Base-by-base conservation (phyloP, 1,140 invertebrate genomes). In the Reticulitermes speratus region DNA sequence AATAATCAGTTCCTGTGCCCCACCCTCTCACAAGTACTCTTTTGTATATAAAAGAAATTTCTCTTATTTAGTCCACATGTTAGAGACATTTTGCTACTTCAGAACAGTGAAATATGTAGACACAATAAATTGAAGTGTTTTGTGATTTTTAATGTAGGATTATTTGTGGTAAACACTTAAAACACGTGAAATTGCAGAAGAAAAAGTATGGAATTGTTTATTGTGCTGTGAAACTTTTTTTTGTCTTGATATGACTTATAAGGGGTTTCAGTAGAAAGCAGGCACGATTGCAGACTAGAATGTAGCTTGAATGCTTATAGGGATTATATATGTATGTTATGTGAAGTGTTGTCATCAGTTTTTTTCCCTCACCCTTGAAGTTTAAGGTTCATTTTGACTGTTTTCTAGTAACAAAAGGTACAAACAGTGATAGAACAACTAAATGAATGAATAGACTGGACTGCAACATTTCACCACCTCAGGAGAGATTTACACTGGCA, bases 151-250 rank as follows among this genome's bases (percentile, higher is more conserved):
- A 75, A 30, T 75, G 65, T 75, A 75, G 65, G 65, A 75, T 75
- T 75, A 75, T 75, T 75, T 75, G 65, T 75, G n/a, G 65, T 75
- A 30, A 75, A 75, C 65, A 75, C n/a, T 8, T n/a, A 30, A 75
- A 75, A n/a, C 14, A 30, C 30, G n/a, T 75, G n/a, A 75, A n/a
- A 30, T 25, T 75, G 65, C 65, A 75, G n/a, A 75, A 75, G 25
- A 75, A 75, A 75, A 75, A 75, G 65, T 25, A 30, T 75, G 59
- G 59, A 65, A 65, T 65, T 65, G 65, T 75, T 75, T 75, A 75
- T 75, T 75, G 65, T 75, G 65, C 65, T 75, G 65, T 75, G 65
- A 75, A 75, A 30, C 7, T 75, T 38, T 38, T 38, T 75, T 75
- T 30, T 75, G 65, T 75, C 65, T 75, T 30, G n/a, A 75, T 75